Percentiles rank a stretch among this genome's conserved stretches.
Evolutionary conservation across 2,888 invertebrate species (phyloP).

Genomic region (Scrobipalpa costella): DNA sequence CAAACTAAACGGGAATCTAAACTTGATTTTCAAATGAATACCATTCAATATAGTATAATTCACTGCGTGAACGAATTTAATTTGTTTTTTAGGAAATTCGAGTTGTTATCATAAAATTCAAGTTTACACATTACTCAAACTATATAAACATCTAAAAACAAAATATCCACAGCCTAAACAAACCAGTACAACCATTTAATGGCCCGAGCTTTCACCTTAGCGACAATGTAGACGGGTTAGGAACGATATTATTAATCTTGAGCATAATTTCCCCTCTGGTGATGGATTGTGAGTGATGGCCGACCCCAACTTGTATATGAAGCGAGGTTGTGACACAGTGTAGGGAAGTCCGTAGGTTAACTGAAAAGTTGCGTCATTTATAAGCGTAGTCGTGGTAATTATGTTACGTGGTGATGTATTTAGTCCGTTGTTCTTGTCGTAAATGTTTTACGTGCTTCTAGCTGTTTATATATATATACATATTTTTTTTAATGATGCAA

Average conservation of each 20-base stretch:
- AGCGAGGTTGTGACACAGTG: slow-evolving; percentile 42
- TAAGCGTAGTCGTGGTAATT: neutral
- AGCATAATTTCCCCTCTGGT: slow-evolving; percentile 63
- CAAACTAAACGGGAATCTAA: neutral
- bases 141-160: neutral
- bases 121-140: neutral
- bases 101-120: too few species aligned
- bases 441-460: neutral
- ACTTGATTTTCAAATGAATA: neutral
- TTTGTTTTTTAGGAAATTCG: too few species aligned
- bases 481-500: neutral
- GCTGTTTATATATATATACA: neutral
- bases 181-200: neutral
- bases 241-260: slow-evolving; percentile 65
- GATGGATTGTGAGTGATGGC: slow-evolving; percentile 67
- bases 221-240: slow-evolving; percentile 39
- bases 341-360: slow-evolving; percentile 16
- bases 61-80: too few species aligned
- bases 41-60: neutral
- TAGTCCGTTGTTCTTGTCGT: neutral
- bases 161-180: neutral
- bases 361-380: slow-evolving; percentile 5
- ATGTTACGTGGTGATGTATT: neutral
- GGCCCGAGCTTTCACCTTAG: slow-evolving; percentile 1
- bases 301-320: slow-evolving; percentile 44